phyloP scores from a whole-genome alignment of 2,113 vertebrate species.

The Neoarius graeffei region DNA sequence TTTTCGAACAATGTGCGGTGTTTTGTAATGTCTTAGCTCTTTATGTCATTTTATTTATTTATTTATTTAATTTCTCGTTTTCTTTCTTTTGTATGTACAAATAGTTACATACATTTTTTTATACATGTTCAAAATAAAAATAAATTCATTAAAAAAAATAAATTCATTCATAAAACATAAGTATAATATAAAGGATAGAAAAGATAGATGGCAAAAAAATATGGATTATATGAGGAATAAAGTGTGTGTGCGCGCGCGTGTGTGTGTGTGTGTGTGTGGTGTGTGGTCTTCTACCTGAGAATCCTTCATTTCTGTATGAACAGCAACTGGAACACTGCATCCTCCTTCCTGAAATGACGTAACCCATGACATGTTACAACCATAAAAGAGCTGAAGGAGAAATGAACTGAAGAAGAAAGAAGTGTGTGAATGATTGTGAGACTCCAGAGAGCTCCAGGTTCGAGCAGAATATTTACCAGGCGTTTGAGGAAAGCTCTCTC shows the following conservation, averaged over 20 bases:
- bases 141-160: no score
- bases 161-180: no score
- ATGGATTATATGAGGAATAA: neutral
- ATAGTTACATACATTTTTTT: no score
- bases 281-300: slow-evolving; percentile 71
- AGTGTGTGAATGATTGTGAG: neutral
- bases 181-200: no score
- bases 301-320: slow-evolving; percentile 75
- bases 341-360: slow-evolving; percentile 79
- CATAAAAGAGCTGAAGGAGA: neutral
- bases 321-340: slow-evolving; percentile 86
- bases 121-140: no score
- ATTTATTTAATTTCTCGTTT: no score
- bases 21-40: no score
- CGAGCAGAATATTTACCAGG: slow-evolving; percentile 74
- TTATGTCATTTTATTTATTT: no score
- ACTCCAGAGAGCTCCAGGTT: neutral
- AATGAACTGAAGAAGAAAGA: neutral
- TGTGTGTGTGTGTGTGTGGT: neutral
- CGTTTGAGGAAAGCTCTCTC: slow-evolving; percentile 92
- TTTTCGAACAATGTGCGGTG: no score
- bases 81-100: no score
- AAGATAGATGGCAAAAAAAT: no score
- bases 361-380: neutral
- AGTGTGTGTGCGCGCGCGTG: neutral